phyloP scores from a whole-genome alignment of 2,113 vertebrate species.

The Marmota monax region DNA sequence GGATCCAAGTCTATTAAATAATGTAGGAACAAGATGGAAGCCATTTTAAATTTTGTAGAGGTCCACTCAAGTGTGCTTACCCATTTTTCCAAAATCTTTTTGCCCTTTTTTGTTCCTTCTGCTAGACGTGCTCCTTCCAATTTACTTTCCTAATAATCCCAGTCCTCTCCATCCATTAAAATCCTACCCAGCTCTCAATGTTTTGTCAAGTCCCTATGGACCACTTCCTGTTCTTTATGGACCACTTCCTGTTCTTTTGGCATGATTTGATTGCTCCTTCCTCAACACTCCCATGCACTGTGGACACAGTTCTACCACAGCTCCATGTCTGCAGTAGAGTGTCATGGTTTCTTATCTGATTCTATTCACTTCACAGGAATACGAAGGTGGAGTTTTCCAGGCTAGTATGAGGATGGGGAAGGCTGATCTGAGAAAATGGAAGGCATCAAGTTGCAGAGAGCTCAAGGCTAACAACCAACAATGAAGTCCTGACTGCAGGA shows the following conservation, averaged over 20 bases:
- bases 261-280: neutral
- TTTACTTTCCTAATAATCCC: neutral
- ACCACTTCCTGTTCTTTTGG: neutral
- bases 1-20: neutral
- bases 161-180: neutral
- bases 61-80: neutral
- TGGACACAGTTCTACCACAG: neutral
- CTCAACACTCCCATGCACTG: fast-evolving
- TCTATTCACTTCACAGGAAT: neutral
- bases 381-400: neutral
- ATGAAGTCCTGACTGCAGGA: neutral
- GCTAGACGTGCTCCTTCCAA: neutral
- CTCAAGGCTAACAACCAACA: neutral
- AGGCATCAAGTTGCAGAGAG: neutral
- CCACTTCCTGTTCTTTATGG: neutral
- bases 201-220: neutral
- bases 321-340: too few relatives aligned
- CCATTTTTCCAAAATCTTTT: neutral
- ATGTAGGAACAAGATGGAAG: neutral
- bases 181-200: neutral
- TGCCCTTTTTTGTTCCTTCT: neutral
- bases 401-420: neutral
- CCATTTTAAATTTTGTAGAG: neutral
- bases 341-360: neutral
- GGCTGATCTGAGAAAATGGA: neutral